phyloP scores from a whole-genome alignment of 2,888 invertebrate species.

The Cerastis leucographa region DNA sequence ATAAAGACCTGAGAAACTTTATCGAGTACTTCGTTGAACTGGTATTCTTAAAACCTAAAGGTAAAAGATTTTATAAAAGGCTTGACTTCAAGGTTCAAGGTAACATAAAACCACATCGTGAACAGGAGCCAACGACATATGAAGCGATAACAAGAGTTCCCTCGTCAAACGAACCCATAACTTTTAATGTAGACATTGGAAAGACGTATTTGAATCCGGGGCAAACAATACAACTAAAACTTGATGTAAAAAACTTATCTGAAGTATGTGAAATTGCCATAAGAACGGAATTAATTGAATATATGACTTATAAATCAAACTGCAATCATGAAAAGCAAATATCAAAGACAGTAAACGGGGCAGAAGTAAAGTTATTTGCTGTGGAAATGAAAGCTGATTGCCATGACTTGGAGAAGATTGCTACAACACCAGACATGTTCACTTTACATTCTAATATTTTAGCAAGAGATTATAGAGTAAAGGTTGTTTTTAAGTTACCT shows the following conservation, averaged over 20 bases:
- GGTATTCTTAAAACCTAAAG: constrained; percentile 22
- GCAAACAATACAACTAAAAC: constrained; percentile 17
- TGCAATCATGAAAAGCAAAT: constrained; percentile 23
- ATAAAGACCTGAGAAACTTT: constrained; percentile 23
- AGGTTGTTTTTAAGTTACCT: constrained; percentile 22
- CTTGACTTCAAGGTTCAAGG: constrained; percentile 25
- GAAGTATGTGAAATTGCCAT: constrained; percentile 16
- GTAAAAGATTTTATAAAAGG: not conserved
- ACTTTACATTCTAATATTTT: constrained; percentile 43
- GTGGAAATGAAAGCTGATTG: not conserved
- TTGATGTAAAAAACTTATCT: constrained; percentile 22
- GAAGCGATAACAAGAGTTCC: not conserved
- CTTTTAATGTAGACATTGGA: constrained; percentile 11
- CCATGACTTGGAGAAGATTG: not conserved
- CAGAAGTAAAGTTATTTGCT: not conserved
- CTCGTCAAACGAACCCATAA: constrained; percentile 4
- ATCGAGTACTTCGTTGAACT: constrained; percentile 44
- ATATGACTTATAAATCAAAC: constrained; percentile 41
- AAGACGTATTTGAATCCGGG: constrained; percentile 23
- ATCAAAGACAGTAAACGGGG: constrained; percentile 17
- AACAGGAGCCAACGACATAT: not conserved
- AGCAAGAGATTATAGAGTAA: constrained; percentile 38
- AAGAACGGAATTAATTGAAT: constrained; percentile 27
- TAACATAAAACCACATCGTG: not conserved
- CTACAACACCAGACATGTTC: constrained; percentile 22